Percentiles rank a stretch among this genome's conserved stretches.
Conservation (phyloP, 2,113 vertebrate species). For the Spea bombifrons region DNA sequence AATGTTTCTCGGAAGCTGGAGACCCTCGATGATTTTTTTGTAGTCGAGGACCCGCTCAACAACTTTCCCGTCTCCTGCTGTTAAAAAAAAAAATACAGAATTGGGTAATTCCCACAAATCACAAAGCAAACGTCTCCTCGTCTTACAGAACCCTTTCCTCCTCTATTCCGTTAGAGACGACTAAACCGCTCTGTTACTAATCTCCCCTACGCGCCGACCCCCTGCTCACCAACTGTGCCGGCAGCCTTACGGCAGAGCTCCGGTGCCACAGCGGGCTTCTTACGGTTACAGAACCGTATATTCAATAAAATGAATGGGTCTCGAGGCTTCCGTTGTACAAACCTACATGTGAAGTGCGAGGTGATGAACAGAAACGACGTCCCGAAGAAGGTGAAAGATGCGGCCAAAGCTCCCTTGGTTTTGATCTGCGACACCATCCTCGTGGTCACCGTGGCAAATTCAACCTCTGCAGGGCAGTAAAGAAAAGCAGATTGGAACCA, state of each 20-base stretch:
- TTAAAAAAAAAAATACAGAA: slow-evolving; percentile 44
- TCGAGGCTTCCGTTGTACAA: too few relatives aligned
- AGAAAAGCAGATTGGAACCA: not conserved
- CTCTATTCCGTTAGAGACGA: too few relatives aligned
- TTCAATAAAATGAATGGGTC: too few relatives aligned
- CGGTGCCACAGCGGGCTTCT: too few relatives aligned
- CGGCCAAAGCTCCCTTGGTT: slow-evolving; percentile 90
- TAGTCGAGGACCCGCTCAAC: slow-evolving; percentile 91
- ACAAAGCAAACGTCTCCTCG: too few relatives aligned
- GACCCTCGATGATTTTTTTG: slow-evolving; percentile 85
- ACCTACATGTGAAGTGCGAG: slow-evolving; percentile 97
- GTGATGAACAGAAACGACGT: slow-evolving; percentile 98
- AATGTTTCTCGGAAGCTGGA: slow-evolving; percentile 82
- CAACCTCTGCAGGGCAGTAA: slow-evolving; percentile 73
- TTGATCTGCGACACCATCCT: slow-evolving; percentile 97
- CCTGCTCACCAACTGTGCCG: too few relatives aligned
- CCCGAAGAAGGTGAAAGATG: slow-evolving; percentile 91
- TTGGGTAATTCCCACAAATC: too few relatives aligned
- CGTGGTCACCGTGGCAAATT: slow-evolving; percentile 89
- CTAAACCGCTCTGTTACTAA: too few relatives aligned
- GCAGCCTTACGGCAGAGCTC: too few relatives aligned
- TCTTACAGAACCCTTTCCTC: too few relatives aligned
- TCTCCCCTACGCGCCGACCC: too few relatives aligned
- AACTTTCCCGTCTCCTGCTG: slow-evolving; percentile 93
- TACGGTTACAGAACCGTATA: too few relatives aligned